These are phyloP conservation scores for Elephantulus edwardii DNA, from an alignment of 2,113 vertebrate genomes.

Conservation along the genomic window DNA sequence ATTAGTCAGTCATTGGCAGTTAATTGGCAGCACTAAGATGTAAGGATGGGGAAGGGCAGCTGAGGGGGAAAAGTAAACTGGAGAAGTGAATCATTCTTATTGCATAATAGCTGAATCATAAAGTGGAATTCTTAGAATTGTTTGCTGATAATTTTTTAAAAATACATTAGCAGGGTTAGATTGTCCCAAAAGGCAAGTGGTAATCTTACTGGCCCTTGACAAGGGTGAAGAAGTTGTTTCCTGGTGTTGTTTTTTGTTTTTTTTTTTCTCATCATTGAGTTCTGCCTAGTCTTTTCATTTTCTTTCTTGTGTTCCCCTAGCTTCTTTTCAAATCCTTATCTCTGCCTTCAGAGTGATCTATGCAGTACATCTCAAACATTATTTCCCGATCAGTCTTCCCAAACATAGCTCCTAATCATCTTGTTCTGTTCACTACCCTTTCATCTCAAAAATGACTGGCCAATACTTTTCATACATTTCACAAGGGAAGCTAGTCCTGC, in stretches of 20 bases:
- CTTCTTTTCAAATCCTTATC: neutral
- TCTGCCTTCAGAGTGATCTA: neutral
- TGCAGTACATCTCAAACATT: neutral
- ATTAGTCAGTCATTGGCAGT: neutral
- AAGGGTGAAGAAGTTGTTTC: slow-evolving; percentile 8
- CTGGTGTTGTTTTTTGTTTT: neutral
- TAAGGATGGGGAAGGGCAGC: slow-evolving; percentile 5
- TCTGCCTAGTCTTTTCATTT: neutral
- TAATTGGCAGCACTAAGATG: neutral
- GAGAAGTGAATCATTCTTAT: slow-evolving; percentile 35
- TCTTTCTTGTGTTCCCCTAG: neutral
- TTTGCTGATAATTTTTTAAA: neutral
- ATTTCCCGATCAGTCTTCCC: neutral
- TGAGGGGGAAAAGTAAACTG: neutral
- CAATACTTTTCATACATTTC: no score
- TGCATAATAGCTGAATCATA: slow-evolving; percentile 59
- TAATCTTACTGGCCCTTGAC: neutral
- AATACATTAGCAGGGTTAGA: neutral
- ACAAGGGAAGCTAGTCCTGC: no score
- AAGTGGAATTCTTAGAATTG: neutral
- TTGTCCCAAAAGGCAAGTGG: neutral
- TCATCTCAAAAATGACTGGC: no score
- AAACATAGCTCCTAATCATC: neutral
- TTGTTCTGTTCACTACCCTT: neutral
- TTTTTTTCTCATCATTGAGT: neutral